Conservation (phyloP, 2,113 vertebrate species). For the Syrmaticus mikado region DNA sequence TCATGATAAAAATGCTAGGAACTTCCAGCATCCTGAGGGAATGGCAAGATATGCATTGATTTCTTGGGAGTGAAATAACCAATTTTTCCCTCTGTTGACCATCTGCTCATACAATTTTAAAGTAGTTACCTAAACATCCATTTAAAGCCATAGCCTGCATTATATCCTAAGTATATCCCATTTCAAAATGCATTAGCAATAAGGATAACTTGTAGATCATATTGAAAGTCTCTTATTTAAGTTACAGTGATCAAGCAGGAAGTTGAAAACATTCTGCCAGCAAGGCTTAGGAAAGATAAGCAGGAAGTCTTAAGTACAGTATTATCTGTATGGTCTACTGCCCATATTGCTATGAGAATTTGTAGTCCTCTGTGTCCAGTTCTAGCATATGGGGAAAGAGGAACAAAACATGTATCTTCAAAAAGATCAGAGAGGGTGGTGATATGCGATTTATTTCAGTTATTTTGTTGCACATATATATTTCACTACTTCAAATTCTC, state of each 20-base stretch:
- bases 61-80: not conserved
- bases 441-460: not conserved
- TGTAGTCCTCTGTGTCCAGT: not conserved
- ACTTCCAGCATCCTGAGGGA: not conserved
- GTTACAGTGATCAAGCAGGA: not conserved
- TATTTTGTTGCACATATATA: not conserved
- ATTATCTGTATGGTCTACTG: not conserved
- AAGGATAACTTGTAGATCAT: not conserved
- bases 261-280: not conserved
- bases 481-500: not conserved
- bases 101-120: not conserved
- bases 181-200: not conserved
- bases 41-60: not conserved
- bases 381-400: not conserved
- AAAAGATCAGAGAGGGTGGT: not conserved
- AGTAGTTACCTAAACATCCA: not conserved
- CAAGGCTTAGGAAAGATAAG: not conserved
- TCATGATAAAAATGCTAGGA: not conserved
- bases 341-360: not conserved
- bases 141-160: not conserved
- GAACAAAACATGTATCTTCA: not conserved
- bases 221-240: not conserved
- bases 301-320: not conserved
- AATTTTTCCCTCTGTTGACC: not conserved
- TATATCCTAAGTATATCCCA: not conserved